Evolutionary conservation across 2,113 vertebrate species (phyloP).

Genomic region (Columbina picui): DNA sequence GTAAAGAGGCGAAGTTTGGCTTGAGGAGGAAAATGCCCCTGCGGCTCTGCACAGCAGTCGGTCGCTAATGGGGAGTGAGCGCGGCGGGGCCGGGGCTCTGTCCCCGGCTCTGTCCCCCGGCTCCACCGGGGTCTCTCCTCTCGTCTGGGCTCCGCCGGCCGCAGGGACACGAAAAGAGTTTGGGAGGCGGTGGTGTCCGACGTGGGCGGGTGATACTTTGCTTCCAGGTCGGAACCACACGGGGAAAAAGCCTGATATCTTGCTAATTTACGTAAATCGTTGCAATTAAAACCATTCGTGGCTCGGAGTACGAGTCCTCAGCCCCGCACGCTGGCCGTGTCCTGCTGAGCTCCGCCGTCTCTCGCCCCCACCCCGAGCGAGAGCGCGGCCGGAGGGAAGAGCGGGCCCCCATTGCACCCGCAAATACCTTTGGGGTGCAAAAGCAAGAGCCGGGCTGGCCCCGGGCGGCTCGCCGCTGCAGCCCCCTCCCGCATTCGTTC

Average conservation of each 20-base stretch:
- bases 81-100: not conserved
- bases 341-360: not conserved
- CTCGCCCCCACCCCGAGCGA: not conserved
- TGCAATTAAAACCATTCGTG: conserved; percentile 4
- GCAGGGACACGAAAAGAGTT: not conserved
- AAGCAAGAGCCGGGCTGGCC: not conserved
- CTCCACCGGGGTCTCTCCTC: not conserved
- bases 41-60: not conserved
- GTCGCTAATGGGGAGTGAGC: not conserved
- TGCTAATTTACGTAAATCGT: not conserved
- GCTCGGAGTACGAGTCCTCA: not conserved
- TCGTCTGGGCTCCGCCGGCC: not conserved
- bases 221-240: not conserved
- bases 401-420: not conserved
- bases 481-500: not conserved
- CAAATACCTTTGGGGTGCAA: not conserved
- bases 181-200: not conserved
- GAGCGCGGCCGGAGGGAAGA: not conserved
- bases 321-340: not conserved
- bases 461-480: not conserved
- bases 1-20: not conserved
- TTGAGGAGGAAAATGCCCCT: not conserved
- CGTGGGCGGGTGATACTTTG: not conserved
- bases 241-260: not conserved
- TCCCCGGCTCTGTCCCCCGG: not conserved